Conservation (phyloP, 1,140 invertebrate genomes). For the Anoplophora glabripennis region DNA sequence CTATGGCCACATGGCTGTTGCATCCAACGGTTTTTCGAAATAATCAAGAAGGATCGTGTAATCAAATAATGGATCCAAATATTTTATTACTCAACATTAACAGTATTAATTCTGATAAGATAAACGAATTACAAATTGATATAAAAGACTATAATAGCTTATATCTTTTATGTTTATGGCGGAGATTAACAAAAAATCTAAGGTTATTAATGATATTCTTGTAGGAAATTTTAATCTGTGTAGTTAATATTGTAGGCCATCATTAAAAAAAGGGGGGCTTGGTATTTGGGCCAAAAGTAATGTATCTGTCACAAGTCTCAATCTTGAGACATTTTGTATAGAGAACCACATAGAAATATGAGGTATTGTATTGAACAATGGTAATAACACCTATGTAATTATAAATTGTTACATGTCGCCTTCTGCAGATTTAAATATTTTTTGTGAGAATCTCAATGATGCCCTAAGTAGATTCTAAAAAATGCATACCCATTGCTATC, state of each 20-base stretch:
- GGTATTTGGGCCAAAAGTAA: not conserved
- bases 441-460: not conserved
- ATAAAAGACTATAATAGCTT: not conserved
- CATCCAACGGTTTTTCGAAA: no score
- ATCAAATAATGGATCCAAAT: no score
- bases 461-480: not conserved
- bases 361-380: not conserved
- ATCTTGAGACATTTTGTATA: not conserved
- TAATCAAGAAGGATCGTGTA: no score
- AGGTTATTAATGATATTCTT: not conserved
- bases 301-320: not conserved
- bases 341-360: slow-evolving; percentile 8
- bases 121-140: not conserved
- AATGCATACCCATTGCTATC: no score
- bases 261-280: slow-evolving; percentile 2
- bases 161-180: not conserved
- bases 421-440: not conserved
- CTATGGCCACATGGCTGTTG: no score
- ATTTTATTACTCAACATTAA: no score
- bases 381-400: not conserved
- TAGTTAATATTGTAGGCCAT: slow-evolving; percentile 1
- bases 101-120: not conserved
- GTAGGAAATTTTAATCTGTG: not conserved
- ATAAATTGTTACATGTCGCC: slow-evolving; percentile 8
- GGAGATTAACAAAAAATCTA: slow-evolving; percentile 6